Base-by-base conservation (phyloP, 1,140 invertebrate species). In the Homalodisca vitripennis region DNA sequence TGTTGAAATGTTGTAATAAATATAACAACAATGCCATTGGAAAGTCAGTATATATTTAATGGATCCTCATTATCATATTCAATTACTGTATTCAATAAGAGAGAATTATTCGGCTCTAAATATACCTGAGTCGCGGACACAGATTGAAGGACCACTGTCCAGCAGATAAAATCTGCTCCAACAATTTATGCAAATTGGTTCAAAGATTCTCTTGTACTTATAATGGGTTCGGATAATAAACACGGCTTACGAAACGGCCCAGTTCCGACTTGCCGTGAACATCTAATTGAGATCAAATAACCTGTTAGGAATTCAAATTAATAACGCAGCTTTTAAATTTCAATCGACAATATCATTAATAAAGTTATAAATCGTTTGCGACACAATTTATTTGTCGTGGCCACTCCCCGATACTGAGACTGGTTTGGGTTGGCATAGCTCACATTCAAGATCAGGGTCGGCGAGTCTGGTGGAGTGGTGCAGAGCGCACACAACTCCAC, bases 201-300 rank as follows among this genome's bases (percentile, higher is more conserved):
- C 24, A 60, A 26, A 24, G 55, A 60, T 27, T 60, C 55, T 60
- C 55, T 13, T 60, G 55, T 60, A 60, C 55, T 60, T 60, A 27
- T 60, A 60, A 60, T 60, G 27, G 55, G 55, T 24, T 26, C 24
- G 55, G 13, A 24, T 29, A 60, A 60, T 60, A 27, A 60, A 60
- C 55, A 60, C 55, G 55, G 27, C 22, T 29, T 60, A 60, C 55
- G 55, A 60, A 60, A 60, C 22, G 24, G 22, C n/a, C 24, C 55
- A 60, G 55, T 60, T 60, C 55, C 55, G 27, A 60, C 6, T 60
- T 29, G 55, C 22, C 55, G 6, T 17, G 55, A 26, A 27, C 55
- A 60, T 60, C 55, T 60, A 60, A 60, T 60, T 60, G 55, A 60
- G 55, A 60, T 60, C 55, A 60, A 60, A 60, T 60, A 60, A 60